phyloP scores from a whole-genome alignment of 2,888 invertebrate species.

The Clunio marinus region DNA sequence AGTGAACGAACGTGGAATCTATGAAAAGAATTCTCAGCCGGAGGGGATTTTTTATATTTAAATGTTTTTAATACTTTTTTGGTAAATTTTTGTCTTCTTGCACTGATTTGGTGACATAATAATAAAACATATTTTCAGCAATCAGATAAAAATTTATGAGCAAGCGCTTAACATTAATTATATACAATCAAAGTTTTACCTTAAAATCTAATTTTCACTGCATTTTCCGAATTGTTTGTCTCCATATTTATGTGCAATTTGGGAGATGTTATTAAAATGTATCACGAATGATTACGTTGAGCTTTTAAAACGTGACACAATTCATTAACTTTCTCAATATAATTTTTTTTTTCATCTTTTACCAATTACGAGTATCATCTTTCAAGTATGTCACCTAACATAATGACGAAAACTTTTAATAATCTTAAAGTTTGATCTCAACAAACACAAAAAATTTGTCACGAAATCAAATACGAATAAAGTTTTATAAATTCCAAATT shows the following conservation, averaged over 20 bases:
- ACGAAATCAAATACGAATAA: background rate
- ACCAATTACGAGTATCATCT: too few species aligned
- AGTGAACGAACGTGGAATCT: background rate
- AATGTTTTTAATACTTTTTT: slow-evolving; percentile 9
- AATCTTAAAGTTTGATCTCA: background rate
- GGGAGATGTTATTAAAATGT: too few species aligned
- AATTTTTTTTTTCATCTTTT: too few species aligned
- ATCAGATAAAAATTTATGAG: background rate
- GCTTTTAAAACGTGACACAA: too few species aligned
- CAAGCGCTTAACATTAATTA: background rate
- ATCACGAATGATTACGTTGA: too few species aligned
- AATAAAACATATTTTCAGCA: too few species aligned
- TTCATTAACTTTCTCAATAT: too few species aligned
- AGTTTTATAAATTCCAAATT: slow-evolving; percentile 12
- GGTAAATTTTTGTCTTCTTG: background rate
- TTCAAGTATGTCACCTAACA: too few species aligned
- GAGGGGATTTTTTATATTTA: background rate
- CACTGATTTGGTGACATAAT: background rate
- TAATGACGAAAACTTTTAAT: background rate
- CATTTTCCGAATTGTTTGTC: slow-evolving; percentile 25
- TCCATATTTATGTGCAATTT: background rate
- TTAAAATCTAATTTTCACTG: slow-evolving; percentile 5
- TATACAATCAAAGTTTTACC: background rate
- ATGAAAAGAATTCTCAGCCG: background rate
- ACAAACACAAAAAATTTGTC: background rate